A percentile compares a stretch with the other conserved stretches of the same genome.
These are phyloP conservation scores for Silurus asotus DNA, from an alignment of 2,113 vertebrate species.

Conservation along the genomic window DNA sequence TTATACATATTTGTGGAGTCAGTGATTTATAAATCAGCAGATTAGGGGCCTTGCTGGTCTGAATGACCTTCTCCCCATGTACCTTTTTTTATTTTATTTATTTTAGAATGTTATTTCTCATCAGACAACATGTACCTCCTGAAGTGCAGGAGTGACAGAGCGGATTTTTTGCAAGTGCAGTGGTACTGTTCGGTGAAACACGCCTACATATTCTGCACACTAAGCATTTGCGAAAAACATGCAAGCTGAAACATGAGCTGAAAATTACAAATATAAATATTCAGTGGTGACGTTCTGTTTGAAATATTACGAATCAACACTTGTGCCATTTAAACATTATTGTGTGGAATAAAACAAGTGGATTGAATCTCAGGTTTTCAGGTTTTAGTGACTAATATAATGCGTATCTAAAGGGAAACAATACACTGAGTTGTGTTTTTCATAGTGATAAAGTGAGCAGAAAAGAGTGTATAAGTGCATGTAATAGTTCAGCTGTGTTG, in stretches of 20 bases:
- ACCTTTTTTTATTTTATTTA: too few relatives aligned
- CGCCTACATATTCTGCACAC: background rate
- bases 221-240: background rate
- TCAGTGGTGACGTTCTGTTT: background rate
- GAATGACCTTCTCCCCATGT: too few relatives aligned
- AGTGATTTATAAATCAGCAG: too few relatives aligned
- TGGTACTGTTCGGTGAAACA: background rate
- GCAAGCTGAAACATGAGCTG: background rate
- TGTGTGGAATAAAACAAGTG: background rate
- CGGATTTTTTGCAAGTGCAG: constrained; percentile 13
- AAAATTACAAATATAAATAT: background rate
- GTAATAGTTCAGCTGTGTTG: background rate
- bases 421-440: too few relatives aligned
- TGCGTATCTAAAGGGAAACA: too few relatives aligned
- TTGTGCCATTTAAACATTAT: background rate
- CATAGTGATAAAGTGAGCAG: background rate
- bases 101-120: background rate
- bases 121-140: background rate
- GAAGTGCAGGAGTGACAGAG: constrained; percentile 31
- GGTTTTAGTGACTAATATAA: background rate
- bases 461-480: background rate
- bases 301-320: background rate
- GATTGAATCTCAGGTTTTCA: background rate
- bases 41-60: too few relatives aligned
- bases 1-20: too few relatives aligned